Evolutionary conservation across 1,140 invertebrate species (phyloP).

Genomic region (Acyrthosiphon pisum): DNA sequence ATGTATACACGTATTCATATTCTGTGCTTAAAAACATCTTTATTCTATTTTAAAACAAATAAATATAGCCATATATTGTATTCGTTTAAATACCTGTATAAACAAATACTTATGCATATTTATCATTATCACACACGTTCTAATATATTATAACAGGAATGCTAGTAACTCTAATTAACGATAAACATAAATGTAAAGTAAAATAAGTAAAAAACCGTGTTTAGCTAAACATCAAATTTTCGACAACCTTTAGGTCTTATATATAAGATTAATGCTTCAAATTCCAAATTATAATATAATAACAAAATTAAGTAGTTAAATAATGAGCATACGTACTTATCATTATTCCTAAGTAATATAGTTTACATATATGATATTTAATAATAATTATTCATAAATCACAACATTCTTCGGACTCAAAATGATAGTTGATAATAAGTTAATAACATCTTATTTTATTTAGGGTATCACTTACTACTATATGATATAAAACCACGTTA

Average conservation of each 20-base stretch:
- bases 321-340: too few relatives aligned
- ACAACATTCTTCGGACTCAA: neutral
- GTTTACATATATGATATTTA: neutral
- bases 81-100: neutral
- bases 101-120: neutral
- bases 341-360: neutral
- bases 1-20: neutral
- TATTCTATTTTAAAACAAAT: neutral
- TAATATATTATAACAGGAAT: neutral
- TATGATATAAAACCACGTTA: neutral
- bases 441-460: neutral
- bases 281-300: too few relatives aligned
- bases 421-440: neutral
- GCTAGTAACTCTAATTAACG: neutral
- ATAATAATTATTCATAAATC: neutral
- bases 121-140: neutral
- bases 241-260: too few relatives aligned
- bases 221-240: too few relatives aligned
- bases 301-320: too few relatives aligned
- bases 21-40: neutral
- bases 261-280: too few relatives aligned
- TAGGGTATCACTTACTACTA: neutral
- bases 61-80: neutral
- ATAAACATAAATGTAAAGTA: too few relatives aligned
- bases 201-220: too few relatives aligned